phyloP scores from a whole-genome alignment of 2,797 vertebrate genomes.

The Chloroceryle inda region DNA sequence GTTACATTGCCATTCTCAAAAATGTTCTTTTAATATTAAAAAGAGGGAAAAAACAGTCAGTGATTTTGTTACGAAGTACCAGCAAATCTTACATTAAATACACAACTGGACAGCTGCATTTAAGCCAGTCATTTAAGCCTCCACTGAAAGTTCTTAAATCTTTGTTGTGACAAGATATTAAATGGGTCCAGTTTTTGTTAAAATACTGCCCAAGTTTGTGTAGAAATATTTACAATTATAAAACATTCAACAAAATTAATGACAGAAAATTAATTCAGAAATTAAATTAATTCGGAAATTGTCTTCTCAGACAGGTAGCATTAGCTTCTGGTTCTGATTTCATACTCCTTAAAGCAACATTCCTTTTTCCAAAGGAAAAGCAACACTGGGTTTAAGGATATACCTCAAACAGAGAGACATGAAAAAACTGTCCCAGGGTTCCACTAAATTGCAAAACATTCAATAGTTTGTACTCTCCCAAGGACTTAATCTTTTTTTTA shows the following conservation, averaged over 20 bases:
- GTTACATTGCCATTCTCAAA: not conserved
- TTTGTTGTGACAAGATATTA: conserved; percentile 27
- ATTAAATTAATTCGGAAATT: not conserved
- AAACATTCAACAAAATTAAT: not conserved
- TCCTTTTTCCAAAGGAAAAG: not conserved
- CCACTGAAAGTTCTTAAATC: conserved; percentile 38
- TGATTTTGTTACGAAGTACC: not conserved
- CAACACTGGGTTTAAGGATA: not conserved
- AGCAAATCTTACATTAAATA: not conserved
- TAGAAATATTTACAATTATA: not conserved
- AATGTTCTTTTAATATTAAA: not conserved
- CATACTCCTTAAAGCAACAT: not conserved
- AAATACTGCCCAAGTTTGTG: not conserved
- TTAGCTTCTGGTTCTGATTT: not conserved
- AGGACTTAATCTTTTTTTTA: not conserved
- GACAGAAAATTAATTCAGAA: not conserved
- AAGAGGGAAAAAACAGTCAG: not conserved
- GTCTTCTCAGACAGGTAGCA: not conserved
- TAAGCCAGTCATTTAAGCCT: conserved; percentile 35
- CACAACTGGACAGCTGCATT: not conserved
- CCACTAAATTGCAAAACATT: not conserved
- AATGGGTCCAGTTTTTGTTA: not conserved
- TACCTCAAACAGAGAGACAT: not conserved
- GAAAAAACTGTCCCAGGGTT: not conserved
- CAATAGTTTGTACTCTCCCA: accelerated